A percentile compares a stretch with the other conserved stretches of the same genome.
phyloP scores from a whole-genome alignment of 2,888 invertebrate species.

The Mesorhabditis spiculigera region DNA sequence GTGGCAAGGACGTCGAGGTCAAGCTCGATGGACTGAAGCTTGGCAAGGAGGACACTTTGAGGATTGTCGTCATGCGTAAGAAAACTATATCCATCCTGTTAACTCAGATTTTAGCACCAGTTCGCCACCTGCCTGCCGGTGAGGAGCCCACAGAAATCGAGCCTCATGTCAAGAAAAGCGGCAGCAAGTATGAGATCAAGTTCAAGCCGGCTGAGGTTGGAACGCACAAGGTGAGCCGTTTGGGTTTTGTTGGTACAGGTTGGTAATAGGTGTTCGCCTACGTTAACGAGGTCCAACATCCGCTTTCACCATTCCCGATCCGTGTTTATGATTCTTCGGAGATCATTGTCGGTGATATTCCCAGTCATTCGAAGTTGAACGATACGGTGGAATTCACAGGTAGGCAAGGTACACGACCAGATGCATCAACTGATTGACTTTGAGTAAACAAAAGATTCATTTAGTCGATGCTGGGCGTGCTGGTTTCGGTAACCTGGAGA shows the following conservation, averaged over 20 bases:
- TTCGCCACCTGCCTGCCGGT: conserved; percentile 20
- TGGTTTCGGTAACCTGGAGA: conserved; percentile 88
- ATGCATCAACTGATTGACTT: not conserved
- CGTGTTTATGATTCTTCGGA: conserved; percentile 70
- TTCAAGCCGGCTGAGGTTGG: conserved; percentile 85
- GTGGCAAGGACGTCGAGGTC: conserved; percentile 44
- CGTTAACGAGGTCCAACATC: conserved; percentile 52
- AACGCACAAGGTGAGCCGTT: conserved; percentile 41
- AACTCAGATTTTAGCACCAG: conserved; percentile 20
- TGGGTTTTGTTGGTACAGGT: not conserved
- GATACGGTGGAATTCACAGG: conserved; percentile 61
- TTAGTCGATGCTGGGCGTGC: conserved; percentile 88
- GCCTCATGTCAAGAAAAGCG: conserved; percentile 49
- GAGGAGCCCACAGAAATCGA: conserved; percentile 33
- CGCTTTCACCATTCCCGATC: conserved; percentile 52
- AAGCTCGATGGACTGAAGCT: conserved; percentile 53
- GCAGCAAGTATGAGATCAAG: conserved; percentile 60
- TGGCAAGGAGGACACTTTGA: conserved; percentile 51
- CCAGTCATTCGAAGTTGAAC: conserved; percentile 81
- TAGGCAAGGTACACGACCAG: conserved; percentile 5
- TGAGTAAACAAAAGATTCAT: not conserved
- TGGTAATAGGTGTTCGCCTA: conserved; percentile 37
- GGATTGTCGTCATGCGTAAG: conserved; percentile 49
- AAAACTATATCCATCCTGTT: not conserved
- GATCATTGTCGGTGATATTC: conserved; percentile 86